A percentile compares a stretch with the other conserved stretches of the same genome.
These are phyloP conservation scores for Pogonocichla stellata DNA, from an alignment of 2,113 vertebrate species.

Conservation along the genomic window DNA sequence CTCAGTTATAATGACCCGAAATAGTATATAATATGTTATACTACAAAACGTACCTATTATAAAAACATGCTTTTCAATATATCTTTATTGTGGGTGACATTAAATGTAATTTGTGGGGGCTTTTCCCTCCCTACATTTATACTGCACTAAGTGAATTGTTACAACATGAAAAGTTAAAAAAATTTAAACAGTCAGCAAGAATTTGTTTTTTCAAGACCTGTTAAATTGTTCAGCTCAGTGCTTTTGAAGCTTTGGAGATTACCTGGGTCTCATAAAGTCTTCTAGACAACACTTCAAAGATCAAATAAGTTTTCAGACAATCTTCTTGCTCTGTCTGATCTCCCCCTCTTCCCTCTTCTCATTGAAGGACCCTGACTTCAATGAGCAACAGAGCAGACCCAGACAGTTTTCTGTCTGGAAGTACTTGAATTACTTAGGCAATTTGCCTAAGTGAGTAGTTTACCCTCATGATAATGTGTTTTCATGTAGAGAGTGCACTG, in stretches of 20 bases:
- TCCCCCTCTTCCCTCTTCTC: background rate
- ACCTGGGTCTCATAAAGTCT: background rate
- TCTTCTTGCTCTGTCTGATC: background rate
- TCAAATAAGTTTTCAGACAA: conserved; percentile 2
- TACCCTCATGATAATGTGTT: conserved; percentile 15
- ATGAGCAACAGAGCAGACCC: background rate
- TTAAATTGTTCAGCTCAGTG: background rate
- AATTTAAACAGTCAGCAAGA: background rate
- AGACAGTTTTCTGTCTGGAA: conserved; percentile 21
- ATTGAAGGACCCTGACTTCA: background rate
- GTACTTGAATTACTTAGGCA: conserved; percentile 6
- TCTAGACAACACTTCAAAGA: background rate
- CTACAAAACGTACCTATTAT: background rate
- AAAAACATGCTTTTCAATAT: background rate
- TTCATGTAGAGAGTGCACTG: background rate
- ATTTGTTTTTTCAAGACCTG: background rate
- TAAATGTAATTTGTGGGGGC: background rate
- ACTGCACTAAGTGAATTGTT: background rate
- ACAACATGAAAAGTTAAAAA: background rate
- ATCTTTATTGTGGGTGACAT: background rate
- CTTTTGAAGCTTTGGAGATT: background rate
- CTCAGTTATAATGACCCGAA: background rate
- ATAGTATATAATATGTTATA: background rate
- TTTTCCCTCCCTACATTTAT: background rate
- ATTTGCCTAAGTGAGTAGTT: conserved; percentile 17